phyloP scores from a whole-genome alignment of 2,888 invertebrate species.

The Lumbricus terrestris region DNA sequence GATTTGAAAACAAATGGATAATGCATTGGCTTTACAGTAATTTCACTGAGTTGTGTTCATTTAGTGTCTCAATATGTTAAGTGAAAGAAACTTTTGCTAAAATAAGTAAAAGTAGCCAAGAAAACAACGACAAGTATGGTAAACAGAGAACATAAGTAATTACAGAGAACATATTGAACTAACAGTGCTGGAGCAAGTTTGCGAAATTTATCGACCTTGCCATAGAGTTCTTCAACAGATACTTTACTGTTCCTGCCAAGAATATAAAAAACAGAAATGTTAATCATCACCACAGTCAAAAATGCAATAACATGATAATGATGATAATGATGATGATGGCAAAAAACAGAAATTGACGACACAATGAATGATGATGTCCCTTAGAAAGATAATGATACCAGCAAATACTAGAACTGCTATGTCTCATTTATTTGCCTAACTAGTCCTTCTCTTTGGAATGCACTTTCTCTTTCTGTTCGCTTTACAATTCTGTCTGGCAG shows the following conservation, averaged over 20 bases:
- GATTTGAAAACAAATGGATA: too few species aligned
- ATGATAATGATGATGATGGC: not conserved
- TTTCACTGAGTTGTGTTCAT: not conserved
- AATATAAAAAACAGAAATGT: not conserved
- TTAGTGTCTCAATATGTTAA: not conserved
- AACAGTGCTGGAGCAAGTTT: not conserved
- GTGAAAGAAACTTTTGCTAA: not conserved
- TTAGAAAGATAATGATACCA: too few species aligned
- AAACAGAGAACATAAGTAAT: not conserved
- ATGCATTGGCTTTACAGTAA: not conserved
- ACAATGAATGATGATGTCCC: too few species aligned
- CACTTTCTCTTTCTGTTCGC: too few species aligned
- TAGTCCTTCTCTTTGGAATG: too few species aligned
- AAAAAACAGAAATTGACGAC: not conserved
- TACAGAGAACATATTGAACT: not conserved
- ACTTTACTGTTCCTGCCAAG: conserved; percentile 3
- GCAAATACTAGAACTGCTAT: too few species aligned
- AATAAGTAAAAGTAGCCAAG: not conserved
- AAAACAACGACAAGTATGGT: not conserved
- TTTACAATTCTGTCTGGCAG: too few species aligned
- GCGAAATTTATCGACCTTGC: conserved; percentile 11
- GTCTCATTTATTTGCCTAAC: too few species aligned
- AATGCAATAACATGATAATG: too few species aligned
- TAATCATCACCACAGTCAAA: not conserved
- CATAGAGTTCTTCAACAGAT: conserved; percentile 16